phyloP scores from a whole-genome alignment of 2,797 vertebrate genomes.

The Heteromormyrus szaboi region DNA sequence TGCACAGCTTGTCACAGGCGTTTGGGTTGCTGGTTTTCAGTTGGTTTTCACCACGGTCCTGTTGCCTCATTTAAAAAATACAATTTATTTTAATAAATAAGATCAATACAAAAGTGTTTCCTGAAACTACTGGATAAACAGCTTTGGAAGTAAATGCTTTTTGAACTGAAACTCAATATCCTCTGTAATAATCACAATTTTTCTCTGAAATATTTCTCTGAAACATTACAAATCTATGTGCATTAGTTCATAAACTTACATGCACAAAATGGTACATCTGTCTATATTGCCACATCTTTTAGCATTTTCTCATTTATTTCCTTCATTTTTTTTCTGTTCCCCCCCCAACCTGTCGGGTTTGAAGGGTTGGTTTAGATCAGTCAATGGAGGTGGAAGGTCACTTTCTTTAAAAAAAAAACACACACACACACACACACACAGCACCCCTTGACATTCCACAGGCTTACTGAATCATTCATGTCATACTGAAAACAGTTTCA shows the following conservation, averaged over 20 bases:
- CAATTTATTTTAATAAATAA: not conserved
- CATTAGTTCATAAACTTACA: not conserved
- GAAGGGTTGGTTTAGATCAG: not conserved
- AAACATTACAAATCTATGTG: not conserved
- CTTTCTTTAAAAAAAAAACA: not conserved
- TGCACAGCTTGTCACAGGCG: not conserved
- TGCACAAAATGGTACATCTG: not conserved
- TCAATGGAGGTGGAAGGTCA: conserved; percentile 6
- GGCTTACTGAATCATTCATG: not conserved
- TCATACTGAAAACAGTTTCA: not conserved
- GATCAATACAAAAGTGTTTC: not conserved
- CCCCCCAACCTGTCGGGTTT: not conserved
- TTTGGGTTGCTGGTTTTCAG: not conserved
- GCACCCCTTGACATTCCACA: not conserved
- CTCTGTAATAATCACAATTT: not conserved
- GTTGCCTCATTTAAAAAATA: not conserved
- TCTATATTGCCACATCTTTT: not conserved
- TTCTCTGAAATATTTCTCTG: not conserved
- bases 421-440: not conserved
- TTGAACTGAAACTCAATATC: not conserved
- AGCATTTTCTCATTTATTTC: not conserved
- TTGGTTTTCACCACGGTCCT: not conserved
- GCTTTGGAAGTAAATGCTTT: not conserved
- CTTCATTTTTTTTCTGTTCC: not conserved
- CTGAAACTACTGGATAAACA: not conserved